Evolutionary conservation across 2,113 vertebrate species (phyloP).

Genomic region (Cyphomyrus plagiostoma): DNA sequence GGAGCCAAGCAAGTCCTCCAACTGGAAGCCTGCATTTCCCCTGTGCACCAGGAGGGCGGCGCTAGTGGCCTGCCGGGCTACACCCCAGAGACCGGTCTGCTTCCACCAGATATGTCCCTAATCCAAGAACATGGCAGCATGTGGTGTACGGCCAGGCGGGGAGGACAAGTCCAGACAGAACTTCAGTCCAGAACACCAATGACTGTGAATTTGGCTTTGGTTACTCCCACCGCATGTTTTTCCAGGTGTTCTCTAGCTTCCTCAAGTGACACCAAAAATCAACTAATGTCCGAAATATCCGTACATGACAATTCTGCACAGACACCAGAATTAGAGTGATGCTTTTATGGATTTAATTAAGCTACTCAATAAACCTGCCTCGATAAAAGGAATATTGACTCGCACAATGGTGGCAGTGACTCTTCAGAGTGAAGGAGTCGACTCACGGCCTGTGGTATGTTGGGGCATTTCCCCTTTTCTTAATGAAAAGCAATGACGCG

Average conservation of each 20-base stretch:
- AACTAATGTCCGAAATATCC: background rate
- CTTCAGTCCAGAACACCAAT: background rate
- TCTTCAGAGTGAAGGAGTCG: background rate
- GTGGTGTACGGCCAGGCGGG: background rate
- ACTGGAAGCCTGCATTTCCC: background rate
- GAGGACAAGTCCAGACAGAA: background rate
- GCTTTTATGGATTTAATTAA: constrained; percentile 1
- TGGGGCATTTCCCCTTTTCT: background rate
- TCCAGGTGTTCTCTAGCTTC: background rate
- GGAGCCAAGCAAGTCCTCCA: background rate
- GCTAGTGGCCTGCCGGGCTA: background rate
- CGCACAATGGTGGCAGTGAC: background rate
- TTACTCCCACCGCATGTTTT: background rate
- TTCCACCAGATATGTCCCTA: background rate
- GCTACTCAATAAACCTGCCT: background rate
- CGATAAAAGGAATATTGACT: background rate
- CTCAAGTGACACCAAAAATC: background rate
- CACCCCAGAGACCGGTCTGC: background rate
- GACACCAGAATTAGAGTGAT: background rate
- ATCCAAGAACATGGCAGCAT: background rate
- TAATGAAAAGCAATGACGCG: background rate
- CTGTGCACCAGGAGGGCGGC: background rate
- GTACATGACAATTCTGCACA: background rate
- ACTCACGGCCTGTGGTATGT: background rate
- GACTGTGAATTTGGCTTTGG: background rate